phyloP scores from a whole-genome alignment of 2,113 vertebrate species.

The human region DNA sequence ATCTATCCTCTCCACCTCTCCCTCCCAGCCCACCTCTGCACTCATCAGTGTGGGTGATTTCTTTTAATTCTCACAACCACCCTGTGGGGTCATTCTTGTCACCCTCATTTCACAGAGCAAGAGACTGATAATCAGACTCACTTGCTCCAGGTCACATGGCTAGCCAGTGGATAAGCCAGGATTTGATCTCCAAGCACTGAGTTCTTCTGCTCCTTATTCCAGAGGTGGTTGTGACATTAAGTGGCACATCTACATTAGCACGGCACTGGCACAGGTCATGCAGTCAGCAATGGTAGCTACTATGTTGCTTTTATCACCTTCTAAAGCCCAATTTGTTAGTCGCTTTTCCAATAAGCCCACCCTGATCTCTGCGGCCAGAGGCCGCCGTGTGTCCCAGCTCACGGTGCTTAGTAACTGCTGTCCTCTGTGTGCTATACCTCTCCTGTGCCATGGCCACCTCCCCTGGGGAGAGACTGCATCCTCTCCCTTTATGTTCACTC shows the following conservation, averaged over 20 bases:
- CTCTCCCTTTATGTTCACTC: not conserved
- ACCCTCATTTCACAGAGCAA: not conserved
- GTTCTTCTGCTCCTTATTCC: not conserved
- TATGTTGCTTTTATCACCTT: not conserved
- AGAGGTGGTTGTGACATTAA: not conserved
- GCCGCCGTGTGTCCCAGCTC: not conserved
- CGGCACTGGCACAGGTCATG: rapidly evolving
- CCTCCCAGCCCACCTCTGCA: not conserved
- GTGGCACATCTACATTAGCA: rapidly evolving
- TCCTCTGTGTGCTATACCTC: not conserved
- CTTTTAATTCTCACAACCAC: not conserved
- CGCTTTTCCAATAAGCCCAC: not conserved
- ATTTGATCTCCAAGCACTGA: not conserved
- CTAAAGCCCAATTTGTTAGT: not conserved
- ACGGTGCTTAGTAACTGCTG: not conserved
- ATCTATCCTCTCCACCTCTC: not conserved
- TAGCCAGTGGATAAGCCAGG: not conserved
- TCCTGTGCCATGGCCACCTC: not conserved
- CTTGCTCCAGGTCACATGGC: not conserved
- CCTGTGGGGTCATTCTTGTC: not conserved
- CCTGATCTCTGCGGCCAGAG: not conserved
- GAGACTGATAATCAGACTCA: not conserved
- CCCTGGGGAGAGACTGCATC: no score
- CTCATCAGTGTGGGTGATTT: not conserved
- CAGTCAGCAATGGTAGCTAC: rapidly evolving